A percentile compares a stretch with the other conserved stretches of the same genome.
phyloP scores from a whole-genome alignment of 2,113 vertebrate genomes.

The Lagenorhynchus albirostris region DNA sequence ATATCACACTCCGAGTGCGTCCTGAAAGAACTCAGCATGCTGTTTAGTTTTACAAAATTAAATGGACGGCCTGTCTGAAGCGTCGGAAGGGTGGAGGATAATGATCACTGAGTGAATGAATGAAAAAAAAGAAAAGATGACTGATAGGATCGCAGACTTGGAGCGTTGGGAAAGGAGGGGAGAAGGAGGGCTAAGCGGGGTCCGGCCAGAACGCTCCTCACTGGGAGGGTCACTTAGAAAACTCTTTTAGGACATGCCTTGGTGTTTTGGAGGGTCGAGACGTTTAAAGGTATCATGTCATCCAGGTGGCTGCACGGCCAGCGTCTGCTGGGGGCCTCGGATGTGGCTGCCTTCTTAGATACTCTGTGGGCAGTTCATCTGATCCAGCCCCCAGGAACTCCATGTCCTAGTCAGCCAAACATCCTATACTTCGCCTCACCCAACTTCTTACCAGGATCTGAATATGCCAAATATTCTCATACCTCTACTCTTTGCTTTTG shows the following conservation, averaged over 20 bases:
- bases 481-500: neutral
- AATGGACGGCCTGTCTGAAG: constrained; percentile 52
- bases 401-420: accelerated
- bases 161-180: neutral
- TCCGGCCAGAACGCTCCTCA: neutral
- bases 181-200: neutral
- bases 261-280: neutral
- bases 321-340: neutral
- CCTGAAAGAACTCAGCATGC: constrained; percentile 31
- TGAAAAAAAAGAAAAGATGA: neutral
- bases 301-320: accelerated
- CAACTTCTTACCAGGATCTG: accelerated
- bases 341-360: neutral
- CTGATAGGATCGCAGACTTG: neutral
- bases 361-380: accelerated
- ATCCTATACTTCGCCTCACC: accelerated
- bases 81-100: neutral
- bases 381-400: neutral
- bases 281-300: too few species aligned
- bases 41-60: constrained; percentile 61
- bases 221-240: neutral
- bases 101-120: constrained; percentile 7
- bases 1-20: neutral
- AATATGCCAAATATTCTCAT: accelerated
- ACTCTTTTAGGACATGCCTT: accelerated